A percentile compares a stretch with the other conserved stretches of the same genome.
phyloP scores from a whole-genome alignment of 2,113 vertebrate species.

The Clarias batrachus region DNA sequence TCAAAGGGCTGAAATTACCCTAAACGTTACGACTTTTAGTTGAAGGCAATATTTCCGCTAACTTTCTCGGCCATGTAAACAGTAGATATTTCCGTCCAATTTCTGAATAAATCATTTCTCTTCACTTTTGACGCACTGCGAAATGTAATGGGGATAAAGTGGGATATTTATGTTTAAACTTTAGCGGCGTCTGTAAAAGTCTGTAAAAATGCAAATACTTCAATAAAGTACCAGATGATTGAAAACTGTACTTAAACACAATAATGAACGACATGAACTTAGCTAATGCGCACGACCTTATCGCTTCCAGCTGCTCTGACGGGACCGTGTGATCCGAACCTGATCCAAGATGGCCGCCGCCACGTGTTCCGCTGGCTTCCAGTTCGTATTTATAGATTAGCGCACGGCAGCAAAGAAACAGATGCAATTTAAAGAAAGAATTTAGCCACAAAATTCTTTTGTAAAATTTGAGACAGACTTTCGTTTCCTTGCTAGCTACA shows the following conservation, averaged over 20 bases:
- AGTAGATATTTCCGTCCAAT: background rate
- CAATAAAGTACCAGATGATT: background rate
- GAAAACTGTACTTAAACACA: background rate
- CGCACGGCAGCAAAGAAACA: background rate
- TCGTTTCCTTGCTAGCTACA: background rate
- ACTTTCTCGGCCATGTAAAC: background rate
- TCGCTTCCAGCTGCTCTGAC: background rate
- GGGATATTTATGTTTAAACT: background rate
- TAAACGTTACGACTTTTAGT: no score
- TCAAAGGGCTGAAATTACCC: background rate
- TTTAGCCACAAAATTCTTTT: background rate
- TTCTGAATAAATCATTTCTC: background rate
- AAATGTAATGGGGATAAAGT: background rate
- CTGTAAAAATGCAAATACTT: background rate
- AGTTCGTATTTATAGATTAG: background rate
- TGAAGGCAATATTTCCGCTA: background rate
- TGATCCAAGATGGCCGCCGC: conserved; percentile 1
- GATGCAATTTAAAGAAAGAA: background rate
- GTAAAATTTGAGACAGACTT: background rate
- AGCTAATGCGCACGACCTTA: no score
- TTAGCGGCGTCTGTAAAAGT: background rate
- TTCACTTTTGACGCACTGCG: background rate
- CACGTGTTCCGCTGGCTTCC: background rate
- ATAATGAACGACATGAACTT: background rate
- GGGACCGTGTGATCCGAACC: background rate